A percentile compares a stretch with the other conserved stretches of the same genome.
Evolutionary conservation across 1,140 invertebrate genomes (phyloP).

Genomic region (Drosophila aff.): DNA sequence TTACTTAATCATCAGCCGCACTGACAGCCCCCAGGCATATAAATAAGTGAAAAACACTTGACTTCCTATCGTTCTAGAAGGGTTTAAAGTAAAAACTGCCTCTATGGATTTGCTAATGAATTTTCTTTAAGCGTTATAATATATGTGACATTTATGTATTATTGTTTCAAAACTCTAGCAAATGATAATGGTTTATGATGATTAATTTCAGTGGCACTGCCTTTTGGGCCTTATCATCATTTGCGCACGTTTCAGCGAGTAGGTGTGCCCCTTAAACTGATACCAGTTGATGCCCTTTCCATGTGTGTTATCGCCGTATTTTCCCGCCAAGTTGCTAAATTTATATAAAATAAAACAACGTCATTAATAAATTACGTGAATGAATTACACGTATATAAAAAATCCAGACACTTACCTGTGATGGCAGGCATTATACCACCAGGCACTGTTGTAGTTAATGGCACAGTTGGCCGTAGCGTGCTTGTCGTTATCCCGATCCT

Average conservation of each 20-base stretch:
- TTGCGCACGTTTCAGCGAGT: slow-evolving; percentile 44
- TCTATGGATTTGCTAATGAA: background rate
- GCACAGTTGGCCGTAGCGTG: slow-evolving; percentile 18
- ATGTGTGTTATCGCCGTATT: slow-evolving; percentile 27
- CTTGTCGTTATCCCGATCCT: slow-evolving; percentile 42
- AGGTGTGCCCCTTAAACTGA: slow-evolving; percentile 38
- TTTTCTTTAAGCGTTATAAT: background rate
- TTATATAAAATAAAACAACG: background rate
- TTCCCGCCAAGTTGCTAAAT: slow-evolving; percentile 37
- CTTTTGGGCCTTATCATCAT: slow-evolving; percentile 58
- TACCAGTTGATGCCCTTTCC: slow-evolving; percentile 54
- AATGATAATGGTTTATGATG: background rate
- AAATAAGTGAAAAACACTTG: slow-evolving; percentile 1
- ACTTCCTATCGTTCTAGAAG: background rate
- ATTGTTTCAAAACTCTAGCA: background rate
- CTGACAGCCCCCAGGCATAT: slow-evolving; percentile 6
- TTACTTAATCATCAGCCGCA: slow-evolving; percentile 48
- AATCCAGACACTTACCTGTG: slow-evolving; percentile 19
- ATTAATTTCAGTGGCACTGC: slow-evolving; percentile 20
- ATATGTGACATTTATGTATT: background rate
- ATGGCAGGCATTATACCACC: slow-evolving; percentile 55
- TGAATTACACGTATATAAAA: background rate
- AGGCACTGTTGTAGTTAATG: slow-evolving; percentile 26
- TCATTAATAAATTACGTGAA: background rate
- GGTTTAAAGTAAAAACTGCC: background rate